These are phyloP conservation scores for Papilio glaucus DNA, from an alignment of 1,140 invertebrate genomes.

Conservation along the genomic window DNA sequence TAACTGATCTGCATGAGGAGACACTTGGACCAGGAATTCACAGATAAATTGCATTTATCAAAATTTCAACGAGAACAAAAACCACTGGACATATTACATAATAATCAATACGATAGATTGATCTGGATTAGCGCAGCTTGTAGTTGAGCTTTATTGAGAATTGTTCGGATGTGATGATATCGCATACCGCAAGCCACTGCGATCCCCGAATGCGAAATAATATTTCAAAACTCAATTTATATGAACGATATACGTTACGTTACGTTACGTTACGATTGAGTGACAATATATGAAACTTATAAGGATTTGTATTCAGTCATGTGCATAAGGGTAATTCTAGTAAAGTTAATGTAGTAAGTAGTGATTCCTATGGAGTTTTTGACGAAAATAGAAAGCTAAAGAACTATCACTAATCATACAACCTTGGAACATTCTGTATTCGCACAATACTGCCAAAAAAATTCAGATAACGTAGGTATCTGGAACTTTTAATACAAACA, in stretches of 20 bases:
- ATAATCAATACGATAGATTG: constrained; percentile 22
- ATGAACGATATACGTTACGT: no score
- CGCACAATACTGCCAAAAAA: no score
- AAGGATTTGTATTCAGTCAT: no score
- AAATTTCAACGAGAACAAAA: not conserved
- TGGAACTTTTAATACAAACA: no score
- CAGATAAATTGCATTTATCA: constrained; percentile 3
- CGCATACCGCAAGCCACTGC: constrained; percentile 6
- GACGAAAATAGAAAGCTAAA: no score
- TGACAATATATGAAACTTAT: not conserved
- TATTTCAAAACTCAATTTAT: constrained; percentile 13
- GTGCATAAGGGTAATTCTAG: no score
- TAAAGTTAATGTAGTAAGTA: no score
- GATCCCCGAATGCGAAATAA: not conserved
- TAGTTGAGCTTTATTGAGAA: constrained; percentile 26
- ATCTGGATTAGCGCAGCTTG: constrained; percentile 19
- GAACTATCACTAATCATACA: no score
- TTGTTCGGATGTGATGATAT: constrained; percentile 21
- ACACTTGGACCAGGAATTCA: not conserved
- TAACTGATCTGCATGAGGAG: not conserved
- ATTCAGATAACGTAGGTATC: no score
- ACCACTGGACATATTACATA: constrained; percentile 7
- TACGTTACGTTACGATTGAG: not conserved
- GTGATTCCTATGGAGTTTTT: no score
- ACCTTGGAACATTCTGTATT: no score